These are phyloP conservation scores for Zaprionus capensis DNA, from an alignment of 1,140 invertebrate genomes.

Conservation along the genomic window DNA sequence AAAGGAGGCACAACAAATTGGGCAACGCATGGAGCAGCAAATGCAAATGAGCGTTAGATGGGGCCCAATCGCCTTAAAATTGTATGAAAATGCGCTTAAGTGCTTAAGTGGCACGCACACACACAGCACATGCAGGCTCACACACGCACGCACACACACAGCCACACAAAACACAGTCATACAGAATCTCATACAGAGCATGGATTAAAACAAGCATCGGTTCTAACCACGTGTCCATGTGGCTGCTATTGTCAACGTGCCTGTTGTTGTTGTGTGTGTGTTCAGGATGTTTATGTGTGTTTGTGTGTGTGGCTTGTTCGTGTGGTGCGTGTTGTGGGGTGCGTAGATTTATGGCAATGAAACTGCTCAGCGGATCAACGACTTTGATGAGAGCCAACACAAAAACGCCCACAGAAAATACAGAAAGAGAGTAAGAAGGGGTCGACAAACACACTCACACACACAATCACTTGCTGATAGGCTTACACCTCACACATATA, in stretches of 20 bases:
- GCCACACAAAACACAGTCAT: neutral
- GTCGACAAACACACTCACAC: neutral
- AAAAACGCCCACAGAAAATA: neutral
- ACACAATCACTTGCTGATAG: neutral
- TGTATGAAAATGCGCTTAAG: slow-evolving; percentile 75
- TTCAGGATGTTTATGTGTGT: neutral
- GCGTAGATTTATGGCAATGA: slow-evolving; percentile 51
- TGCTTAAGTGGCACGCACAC: slow-evolving; percentile 50
- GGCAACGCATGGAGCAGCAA: slow-evolving; percentile 35
- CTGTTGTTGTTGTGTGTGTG: slow-evolving; percentile 13
- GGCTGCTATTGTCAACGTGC: slow-evolving; percentile 34
- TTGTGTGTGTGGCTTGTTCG: slow-evolving; percentile 8
- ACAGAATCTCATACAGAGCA: slow-evolving; percentile 17
- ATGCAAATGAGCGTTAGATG: slow-evolving; percentile 68
- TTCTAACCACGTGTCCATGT: slow-evolving; percentile 64
- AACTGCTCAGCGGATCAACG: slow-evolving; percentile 15
- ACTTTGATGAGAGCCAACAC: slow-evolving; percentile 23
- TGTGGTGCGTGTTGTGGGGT: slow-evolving; percentile 21
- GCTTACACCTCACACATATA: neutral
- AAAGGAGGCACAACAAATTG: slow-evolving; percentile 15
- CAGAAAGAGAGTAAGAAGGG: neutral
- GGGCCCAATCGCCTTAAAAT: slow-evolving; percentile 69
- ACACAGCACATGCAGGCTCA: slow-evolving; percentile 7
- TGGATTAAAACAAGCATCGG: slow-evolving; percentile 61
- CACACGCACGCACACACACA: slow-evolving; percentile 4